These are phyloP conservation scores for Litocranius walleri DNA, from an alignment of 2,113 vertebrate species.

Conservation along the genomic window DNA sequence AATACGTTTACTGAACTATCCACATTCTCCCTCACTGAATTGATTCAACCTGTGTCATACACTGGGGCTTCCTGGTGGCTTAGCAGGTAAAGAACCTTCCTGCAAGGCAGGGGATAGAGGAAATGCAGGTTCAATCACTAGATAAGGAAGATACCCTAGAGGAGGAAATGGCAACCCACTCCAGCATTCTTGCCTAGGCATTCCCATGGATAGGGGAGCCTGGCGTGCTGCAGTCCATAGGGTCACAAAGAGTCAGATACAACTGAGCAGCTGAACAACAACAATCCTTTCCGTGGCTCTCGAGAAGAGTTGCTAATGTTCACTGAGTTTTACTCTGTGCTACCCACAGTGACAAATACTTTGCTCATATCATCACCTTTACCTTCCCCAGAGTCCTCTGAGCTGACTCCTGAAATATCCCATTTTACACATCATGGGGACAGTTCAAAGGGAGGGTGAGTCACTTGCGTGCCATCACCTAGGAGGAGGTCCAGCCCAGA, in stretches of 20 bases:
- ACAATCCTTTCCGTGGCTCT: background rate
- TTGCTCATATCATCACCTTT: background rate
- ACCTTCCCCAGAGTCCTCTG: background rate
- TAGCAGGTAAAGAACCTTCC: background rate
- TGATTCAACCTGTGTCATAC: background rate
- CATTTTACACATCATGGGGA: background rate
- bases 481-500: background rate
- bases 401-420: background rate
- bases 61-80: background rate
- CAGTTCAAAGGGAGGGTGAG: background rate
- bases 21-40: background rate
- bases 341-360: too few relatives aligned
- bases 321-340: background rate
- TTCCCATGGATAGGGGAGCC: background rate
- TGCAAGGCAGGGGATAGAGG: background rate
- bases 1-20: background rate
- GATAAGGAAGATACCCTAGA: background rate
- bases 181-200: background rate
- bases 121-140: background rate
- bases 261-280: background rate
- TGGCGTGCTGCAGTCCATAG: background rate
- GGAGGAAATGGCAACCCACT: background rate
- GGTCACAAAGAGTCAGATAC: background rate
- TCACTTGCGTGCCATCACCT: background rate
- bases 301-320: background rate